These are phyloP conservation scores for Sphaeridia pumilis DNA, from an alignment of 2,888 invertebrate genomes.

Conservation along the genomic window DNA sequence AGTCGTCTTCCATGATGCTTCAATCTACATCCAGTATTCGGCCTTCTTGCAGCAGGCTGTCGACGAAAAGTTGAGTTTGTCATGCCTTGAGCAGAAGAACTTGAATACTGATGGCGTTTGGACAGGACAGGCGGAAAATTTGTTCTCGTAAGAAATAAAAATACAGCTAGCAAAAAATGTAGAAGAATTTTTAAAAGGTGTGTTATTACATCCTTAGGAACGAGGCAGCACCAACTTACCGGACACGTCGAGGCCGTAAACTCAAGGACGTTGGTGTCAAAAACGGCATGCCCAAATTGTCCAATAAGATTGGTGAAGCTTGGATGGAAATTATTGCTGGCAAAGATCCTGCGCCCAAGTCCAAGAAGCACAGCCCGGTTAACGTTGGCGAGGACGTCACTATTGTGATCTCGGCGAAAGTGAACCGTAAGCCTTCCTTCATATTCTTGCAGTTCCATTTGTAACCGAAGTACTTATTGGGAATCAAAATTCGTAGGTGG, in stretches of 20 bases:
- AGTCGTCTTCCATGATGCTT: slow-evolving; percentile 29
- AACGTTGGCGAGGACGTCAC: slow-evolving; percentile 35
- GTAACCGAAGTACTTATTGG: background rate
- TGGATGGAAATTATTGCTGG: slow-evolving; percentile 35
- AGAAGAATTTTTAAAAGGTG: too few relatives aligned
- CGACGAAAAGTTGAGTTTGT: slow-evolving; percentile 34
- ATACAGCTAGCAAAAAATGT: too few relatives aligned
- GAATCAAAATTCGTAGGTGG: slow-evolving; percentile 45
- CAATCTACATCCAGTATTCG: slow-evolving; percentile 35
- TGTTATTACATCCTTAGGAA: too few relatives aligned
- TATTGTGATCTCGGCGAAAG: slow-evolving; percentile 34
- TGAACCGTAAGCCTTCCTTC: slow-evolving; percentile 23
- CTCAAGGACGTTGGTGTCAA: slow-evolving; percentile 20
- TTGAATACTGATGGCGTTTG: background rate
- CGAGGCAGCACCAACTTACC: background rate
- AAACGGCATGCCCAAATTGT: slow-evolving; percentile 23
- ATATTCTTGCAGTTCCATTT: background rate
- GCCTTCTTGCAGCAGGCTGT: slow-evolving; percentile 34
- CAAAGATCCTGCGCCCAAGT: slow-evolving; percentile 35
- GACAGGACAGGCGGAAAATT: background rate
- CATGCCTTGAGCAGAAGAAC: slow-evolving; percentile 15
- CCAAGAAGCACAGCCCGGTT: slow-evolving; percentile 28
- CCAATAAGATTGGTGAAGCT: slow-evolving; percentile 32
- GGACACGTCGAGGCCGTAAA: slow-evolving; percentile 25
- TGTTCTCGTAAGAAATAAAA: background rate